Evolutionary conservation across 2,113 vertebrate genomes (phyloP).

Genomic region (Hystrix brachyura): DNA sequence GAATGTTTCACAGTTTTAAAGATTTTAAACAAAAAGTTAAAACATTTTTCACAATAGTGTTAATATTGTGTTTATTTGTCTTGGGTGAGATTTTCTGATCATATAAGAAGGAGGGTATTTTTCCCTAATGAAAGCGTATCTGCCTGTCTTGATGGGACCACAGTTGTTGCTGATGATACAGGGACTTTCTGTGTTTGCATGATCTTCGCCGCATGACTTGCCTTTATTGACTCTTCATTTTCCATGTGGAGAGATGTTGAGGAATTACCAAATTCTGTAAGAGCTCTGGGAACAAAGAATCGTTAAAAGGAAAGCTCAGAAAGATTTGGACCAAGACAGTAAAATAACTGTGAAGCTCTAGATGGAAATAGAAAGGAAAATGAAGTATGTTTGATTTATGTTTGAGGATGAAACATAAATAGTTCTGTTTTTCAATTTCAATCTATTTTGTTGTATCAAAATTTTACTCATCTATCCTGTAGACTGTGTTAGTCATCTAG

Average conservation of each 20-base stretch:
- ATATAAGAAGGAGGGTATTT: background rate
- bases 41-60: background rate
- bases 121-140: background rate
- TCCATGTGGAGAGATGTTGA: background rate
- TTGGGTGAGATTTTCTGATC: background rate
- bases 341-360: background rate
- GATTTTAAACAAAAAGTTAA: background rate
- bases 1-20: background rate
- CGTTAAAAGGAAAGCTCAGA: background rate
- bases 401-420: constrained; percentile 24
- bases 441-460: background rate
- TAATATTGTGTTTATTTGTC: background rate
- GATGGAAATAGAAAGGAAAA: background rate
- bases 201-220: background rate
- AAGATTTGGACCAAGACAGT: background rate
- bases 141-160: background rate
- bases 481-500: background rate
- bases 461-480: background rate
- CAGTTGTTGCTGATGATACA: background rate
- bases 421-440: constrained; percentile 37
- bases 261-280: background rate
- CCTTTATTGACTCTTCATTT: background rate
- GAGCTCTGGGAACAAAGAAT: background rate
- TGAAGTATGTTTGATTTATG: background rate
- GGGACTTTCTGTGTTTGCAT: background rate